phyloP scores from a whole-genome alignment of 2,888 invertebrate species.

The Meiosimyza platycephala region DNA sequence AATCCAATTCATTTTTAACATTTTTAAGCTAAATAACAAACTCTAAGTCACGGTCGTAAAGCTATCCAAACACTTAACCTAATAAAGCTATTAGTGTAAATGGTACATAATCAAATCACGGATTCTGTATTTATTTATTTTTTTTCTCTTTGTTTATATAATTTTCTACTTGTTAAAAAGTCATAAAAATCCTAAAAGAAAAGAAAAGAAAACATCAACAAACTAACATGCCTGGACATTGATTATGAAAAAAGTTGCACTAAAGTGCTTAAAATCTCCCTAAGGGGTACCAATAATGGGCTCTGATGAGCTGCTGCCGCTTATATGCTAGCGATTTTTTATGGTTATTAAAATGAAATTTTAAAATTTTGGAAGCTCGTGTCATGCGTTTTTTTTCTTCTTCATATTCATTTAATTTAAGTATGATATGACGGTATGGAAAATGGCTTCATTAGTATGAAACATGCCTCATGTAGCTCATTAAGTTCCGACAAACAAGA shows the following conservation, averaged over 20 bases:
- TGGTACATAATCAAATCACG: constrained; percentile 30
- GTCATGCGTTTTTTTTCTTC: background rate
- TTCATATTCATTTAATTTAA: too few relatives aligned
- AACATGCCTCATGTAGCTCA: constrained; percentile 12
- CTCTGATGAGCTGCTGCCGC: background rate
- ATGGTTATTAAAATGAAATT: background rate
- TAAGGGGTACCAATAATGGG: constrained; percentile 1
- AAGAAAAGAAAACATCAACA: too few relatives aligned
- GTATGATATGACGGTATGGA: background rate
- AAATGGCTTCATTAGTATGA: constrained; percentile 19
- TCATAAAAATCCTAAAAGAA: constrained; percentile 11
- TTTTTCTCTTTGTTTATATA: background rate
- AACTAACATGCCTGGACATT: too few relatives aligned
- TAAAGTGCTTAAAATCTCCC: background rate
- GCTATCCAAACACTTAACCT: constrained; percentile 37
- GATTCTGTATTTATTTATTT: background rate
- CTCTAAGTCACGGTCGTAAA: background rate
- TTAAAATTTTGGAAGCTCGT: constrained; percentile 7
- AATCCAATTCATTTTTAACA: too few relatives aligned
- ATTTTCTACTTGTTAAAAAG: constrained; percentile 21
- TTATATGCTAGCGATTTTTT: background rate
- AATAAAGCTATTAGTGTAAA: constrained; percentile 37
- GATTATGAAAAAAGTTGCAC: too few relatives aligned
- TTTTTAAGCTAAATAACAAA: too few relatives aligned
- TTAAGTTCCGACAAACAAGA: background rate